Percentiles rank a stretch among this genome's conserved stretches.
phyloP scores from a whole-genome alignment of 2,888 invertebrate species.

The Sthenelais limicola region DNA sequence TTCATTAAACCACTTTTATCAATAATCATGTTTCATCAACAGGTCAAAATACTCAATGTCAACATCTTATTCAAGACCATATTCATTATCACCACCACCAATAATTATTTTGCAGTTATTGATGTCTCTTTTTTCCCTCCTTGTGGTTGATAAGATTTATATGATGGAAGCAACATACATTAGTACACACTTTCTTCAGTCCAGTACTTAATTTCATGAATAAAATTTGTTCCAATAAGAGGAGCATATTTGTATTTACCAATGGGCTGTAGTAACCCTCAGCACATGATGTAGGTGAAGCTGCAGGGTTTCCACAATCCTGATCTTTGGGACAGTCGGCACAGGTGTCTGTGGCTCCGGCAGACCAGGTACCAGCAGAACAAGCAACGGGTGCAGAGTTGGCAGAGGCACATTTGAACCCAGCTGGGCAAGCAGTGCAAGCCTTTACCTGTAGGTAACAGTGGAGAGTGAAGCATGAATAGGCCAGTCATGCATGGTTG shows the following conservation, averaged over 20 bases:
- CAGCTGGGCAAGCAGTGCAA: constrained; percentile 62
- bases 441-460: constrained; percentile 52
- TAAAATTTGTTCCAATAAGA: background rate
- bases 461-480: background rate
- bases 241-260: constrained; percentile 6
- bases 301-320: constrained; percentile 50
- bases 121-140: too few relatives aligned
- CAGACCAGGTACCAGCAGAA: constrained; percentile 40
- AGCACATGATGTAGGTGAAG: constrained; percentile 45
- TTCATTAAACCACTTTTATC: too few relatives aligned
- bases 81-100: too few relatives aligned
- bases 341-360: constrained; percentile 18
- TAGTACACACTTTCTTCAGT: too few relatives aligned
- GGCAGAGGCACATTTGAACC: constrained; percentile 54
- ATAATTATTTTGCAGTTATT: too few relatives aligned
- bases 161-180: too few relatives aligned
- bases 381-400: constrained; percentile 52
- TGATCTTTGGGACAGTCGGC: constrained; percentile 48
- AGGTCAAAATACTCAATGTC: too few relatives aligned
- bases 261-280: constrained; percentile 49
- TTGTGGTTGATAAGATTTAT: too few relatives aligned
- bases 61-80: too few relatives aligned
- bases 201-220: background rate
- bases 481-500: background rate
- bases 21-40: too few relatives aligned